A percentile compares a stretch with the other conserved stretches of the same genome.
phyloP scores from a whole-genome alignment of 2,888 invertebrate genomes.

The Fragum whitleyi region DNA sequence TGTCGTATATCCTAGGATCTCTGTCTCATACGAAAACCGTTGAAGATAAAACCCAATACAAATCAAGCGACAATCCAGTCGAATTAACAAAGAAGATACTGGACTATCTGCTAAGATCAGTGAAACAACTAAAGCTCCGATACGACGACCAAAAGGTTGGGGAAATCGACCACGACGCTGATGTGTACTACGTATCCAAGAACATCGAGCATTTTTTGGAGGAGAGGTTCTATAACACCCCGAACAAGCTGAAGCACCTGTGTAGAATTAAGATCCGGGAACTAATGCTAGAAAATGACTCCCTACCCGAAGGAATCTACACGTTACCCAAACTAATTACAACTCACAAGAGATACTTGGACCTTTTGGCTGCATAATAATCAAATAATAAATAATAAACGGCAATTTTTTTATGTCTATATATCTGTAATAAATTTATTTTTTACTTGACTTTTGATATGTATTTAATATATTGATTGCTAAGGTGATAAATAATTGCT shows the following conservation, averaged over 20 bases:
- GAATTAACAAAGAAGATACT: constrained; percentile 44
- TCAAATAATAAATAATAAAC: no score
- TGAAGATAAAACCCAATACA: constrained; percentile 40
- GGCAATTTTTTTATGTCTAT: no score
- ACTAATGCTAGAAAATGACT: constrained; percentile 40
- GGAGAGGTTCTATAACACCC: constrained; percentile 48
- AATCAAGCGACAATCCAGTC: constrained; percentile 40
- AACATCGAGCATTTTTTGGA: constrained; percentile 49
- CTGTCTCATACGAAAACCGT: constrained; percentile 52
- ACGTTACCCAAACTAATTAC: constrained; percentile 44
- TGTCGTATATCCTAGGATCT: constrained; percentile 46
- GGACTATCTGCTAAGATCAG: constrained; percentile 49
- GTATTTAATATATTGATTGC: no score
- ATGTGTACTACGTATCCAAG: constrained; percentile 53
- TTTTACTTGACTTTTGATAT: no score
- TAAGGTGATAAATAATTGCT: no score
- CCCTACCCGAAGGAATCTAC: constrained; percentile 46
- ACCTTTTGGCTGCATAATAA: constrained; percentile 34
- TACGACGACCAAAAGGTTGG: constrained; percentile 58
- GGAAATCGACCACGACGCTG: constrained; percentile 40
- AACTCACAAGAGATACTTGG: constrained; percentile 86
- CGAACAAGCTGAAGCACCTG: constrained; percentile 56
- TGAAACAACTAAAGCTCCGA: constrained; percentile 40
- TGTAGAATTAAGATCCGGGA: constrained; percentile 52
- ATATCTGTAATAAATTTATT: no score